These are phyloP conservation scores for Olivierus martensii DNA, from an alignment of 1,140 invertebrate genomes.

Conservation along the genomic window DNA sequence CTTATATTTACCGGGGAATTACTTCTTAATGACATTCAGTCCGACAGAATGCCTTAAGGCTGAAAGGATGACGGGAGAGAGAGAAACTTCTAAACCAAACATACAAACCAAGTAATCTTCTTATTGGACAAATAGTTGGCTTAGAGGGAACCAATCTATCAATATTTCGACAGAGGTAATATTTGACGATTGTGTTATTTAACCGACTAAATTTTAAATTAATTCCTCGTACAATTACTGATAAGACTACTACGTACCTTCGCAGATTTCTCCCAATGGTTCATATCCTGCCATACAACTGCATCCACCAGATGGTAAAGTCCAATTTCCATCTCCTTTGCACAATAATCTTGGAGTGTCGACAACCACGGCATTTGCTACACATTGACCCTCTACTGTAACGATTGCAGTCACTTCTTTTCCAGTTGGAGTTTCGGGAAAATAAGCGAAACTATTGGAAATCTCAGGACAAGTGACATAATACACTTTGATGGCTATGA, in stretches of 20 bases:
- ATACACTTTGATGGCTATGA: slow-evolving; percentile 88
- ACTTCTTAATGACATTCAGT: too few species aligned
- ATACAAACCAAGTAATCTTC: too few species aligned
- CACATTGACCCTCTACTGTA: slow-evolving; percentile 72
- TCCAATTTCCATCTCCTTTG: slow-evolving; percentile 91
- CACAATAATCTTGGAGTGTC: slow-evolving; percentile 71
- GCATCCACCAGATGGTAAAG: slow-evolving; percentile 70
- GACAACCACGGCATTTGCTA: slow-evolving; percentile 60
- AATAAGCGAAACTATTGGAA: slow-evolving; percentile 81
- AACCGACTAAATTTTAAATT: too few species aligned
- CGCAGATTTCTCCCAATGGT: slow-evolving; percentile 37
- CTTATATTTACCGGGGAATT: too few species aligned
- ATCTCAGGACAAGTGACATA: slow-evolving; percentile 93
- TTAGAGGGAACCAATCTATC: too few species aligned
- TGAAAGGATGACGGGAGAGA: too few species aligned
- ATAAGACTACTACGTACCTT: slow-evolving; percentile 17
- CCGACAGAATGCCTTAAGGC: too few species aligned
- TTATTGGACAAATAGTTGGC: too few species aligned
- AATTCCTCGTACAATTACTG: too few species aligned
- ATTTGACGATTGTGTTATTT: too few species aligned
- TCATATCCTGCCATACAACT: slow-evolving; percentile 86
- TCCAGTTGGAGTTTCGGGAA: slow-evolving; percentile 83
- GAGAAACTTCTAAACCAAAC: too few species aligned
- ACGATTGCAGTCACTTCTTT: slow-evolving; percentile 79
- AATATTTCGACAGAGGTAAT: too few species aligned